Evolutionary conservation across 2,888 invertebrate genomes (phyloP).

Genomic region (Melanchra persicariae): DNA sequence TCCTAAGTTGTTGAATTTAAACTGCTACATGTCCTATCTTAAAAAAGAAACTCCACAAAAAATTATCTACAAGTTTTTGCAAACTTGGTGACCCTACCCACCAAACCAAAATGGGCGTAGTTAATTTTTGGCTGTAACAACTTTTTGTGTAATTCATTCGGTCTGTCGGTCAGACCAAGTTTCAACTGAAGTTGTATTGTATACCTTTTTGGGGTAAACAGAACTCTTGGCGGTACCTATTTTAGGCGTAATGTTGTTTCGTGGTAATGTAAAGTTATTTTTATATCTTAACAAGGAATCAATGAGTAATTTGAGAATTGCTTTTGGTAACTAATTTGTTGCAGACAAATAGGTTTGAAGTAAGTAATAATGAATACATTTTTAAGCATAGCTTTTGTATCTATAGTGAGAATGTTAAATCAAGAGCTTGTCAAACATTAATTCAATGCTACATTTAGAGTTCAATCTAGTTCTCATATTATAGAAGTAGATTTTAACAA

Average conservation of each 20-base stretch:
- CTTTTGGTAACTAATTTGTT: conserved; percentile 1
- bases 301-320: conserved; percentile 22
- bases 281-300: conserved; percentile 20
- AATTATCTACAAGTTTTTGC: background rate
- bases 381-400: too few species aligned
- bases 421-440: too few species aligned
- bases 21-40: too few species aligned
- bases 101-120: conserved; percentile 28
- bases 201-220: conserved; percentile 28
- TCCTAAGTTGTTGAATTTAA: too few species aligned
- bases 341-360: background rate
- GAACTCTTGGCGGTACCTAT: conserved; percentile 33
- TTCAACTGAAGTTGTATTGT: conserved; percentile 24
- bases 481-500: too few species aligned
- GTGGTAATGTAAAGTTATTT: conserved; percentile 22
- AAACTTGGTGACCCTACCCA: conserved; percentile 29
- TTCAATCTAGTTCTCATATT: too few species aligned
- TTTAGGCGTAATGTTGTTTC: conserved; percentile 26
- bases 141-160: conserved; percentile 48
- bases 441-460: too few species aligned
- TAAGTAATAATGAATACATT: background rate
- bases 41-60: too few species aligned
- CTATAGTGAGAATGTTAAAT: too few species aligned
- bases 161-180: conserved; percentile 36
- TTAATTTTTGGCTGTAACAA: conserved; percentile 51